These are phyloP conservation scores for Ptycholaimellus sp. DNA, from an alignment of 2,888 invertebrate species.

Conservation along the genomic window DNA sequence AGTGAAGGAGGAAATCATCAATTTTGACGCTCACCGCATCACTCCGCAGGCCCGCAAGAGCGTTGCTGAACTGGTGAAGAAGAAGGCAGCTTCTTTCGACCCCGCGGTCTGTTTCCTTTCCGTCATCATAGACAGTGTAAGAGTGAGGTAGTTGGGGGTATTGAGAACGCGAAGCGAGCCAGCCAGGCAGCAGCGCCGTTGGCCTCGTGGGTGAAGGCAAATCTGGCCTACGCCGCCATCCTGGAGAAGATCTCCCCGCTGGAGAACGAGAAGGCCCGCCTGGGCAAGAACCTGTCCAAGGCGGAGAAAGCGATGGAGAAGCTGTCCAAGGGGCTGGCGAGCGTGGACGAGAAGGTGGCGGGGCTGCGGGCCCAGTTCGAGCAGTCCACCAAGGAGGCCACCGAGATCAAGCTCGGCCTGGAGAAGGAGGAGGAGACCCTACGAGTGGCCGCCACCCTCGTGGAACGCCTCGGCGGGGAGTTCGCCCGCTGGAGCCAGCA, in stretches of 20 bases:
- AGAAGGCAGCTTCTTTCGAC: constrained; percentile 64
- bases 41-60: constrained; percentile 50
- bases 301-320: constrained; percentile 54
- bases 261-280: constrained; percentile 47
- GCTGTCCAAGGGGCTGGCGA: constrained; percentile 29
- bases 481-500: constrained; percentile 57
- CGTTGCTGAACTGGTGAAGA: constrained; percentile 53
- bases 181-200: constrained; percentile 83
- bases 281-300: constrained; percentile 45
- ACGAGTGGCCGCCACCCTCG: constrained; percentile 49
- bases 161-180: constrained; percentile 50
- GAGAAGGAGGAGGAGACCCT: constrained; percentile 52
- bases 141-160: background rate
- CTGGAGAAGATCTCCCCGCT: constrained; percentile 69
- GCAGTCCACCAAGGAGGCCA: constrained; percentile 71
- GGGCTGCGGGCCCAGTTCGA: constrained; percentile 33
- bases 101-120: too few relatives aligned
- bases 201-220: constrained; percentile 86
- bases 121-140: too few relatives aligned
- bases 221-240: constrained; percentile 70
- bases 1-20: constrained; percentile 80
- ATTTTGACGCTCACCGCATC: constrained; percentile 75
- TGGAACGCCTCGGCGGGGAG: constrained; percentile 64
- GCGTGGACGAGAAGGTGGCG: constrained; percentile 32
- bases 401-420: constrained; percentile 60